Evolutionary conservation across 2,113 vertebrate species (phyloP), one percentile per base, ranked within the genome.

Genomic region (Hylia prasina): DNA sequence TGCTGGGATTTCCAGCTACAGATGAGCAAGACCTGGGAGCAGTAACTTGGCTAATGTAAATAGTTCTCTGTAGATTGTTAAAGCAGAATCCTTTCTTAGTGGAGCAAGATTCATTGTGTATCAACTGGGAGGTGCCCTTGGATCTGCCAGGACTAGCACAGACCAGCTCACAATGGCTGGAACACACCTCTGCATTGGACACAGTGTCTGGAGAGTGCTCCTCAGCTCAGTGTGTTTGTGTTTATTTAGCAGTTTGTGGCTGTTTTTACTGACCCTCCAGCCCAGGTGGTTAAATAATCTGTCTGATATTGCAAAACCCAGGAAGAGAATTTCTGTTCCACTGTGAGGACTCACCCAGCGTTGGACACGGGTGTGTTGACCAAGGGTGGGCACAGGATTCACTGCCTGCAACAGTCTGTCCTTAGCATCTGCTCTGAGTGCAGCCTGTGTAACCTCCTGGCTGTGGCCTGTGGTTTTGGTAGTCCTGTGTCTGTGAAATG

Each of bases 51-150:
- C 69, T 51, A 15, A 35, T 9, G 14, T 39, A 60, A 88, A 71
- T 19, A 87, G 82, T 78, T 90, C 86, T 71, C 54, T 76, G 2
- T 73, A 4, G 69, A 42, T 45, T 89, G 82, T 92, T 79, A 64
- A 73, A 82, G 77, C 3, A 18, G 72, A 89, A 84, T 91, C 77
- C 60, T 78, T 10, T 76, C 51, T n/a, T 78, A 54, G 31, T 39
- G 76, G 68, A 70, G n/a, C 45, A 72, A 61, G 53, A 31, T 90
- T 61, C 51, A 21, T 51, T 96, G 95, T 93, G 93, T 94, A 7
- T 68, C 40, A 91, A 79, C 57, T 72, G 93, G 93, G 91, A 95
- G 96, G 93, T 93, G 84, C 89, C 87, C 77, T 53, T 31, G 80
- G 72, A 89, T 83, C 63, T 42, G 88, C 54, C 83, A 27, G 2